phyloP scores from a whole-genome alignment of 2,797 vertebrate genomes.

The Pogonophryne albipinna region DNA sequence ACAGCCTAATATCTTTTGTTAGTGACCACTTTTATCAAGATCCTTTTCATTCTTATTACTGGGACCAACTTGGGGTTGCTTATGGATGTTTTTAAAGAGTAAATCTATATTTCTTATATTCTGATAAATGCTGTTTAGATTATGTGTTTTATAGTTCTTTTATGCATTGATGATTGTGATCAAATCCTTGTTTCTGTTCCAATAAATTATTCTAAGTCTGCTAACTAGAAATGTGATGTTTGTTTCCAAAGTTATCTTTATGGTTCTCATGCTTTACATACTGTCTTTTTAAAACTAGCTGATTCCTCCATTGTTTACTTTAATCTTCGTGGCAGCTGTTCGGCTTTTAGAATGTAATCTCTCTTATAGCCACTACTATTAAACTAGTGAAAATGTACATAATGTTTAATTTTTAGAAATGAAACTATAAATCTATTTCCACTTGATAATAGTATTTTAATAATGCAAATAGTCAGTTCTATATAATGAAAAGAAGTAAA shows the following conservation, averaged over 20 bases:
- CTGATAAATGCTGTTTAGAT: slow-evolving; percentile 77
- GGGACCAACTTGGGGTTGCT: slow-evolving; percentile 83
- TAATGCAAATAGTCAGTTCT: not conserved
- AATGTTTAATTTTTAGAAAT: not conserved
- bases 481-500: not conserved
- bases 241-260: slow-evolving; percentile 10
- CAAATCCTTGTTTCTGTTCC: slow-evolving; percentile 78
- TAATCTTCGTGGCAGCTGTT: not conserved
- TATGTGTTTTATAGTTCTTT: slow-evolving; percentile 71
- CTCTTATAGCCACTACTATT: not conserved
- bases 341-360: not conserved
- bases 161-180: slow-evolving; percentile 77
- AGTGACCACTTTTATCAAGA: slow-evolving; percentile 81
- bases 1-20: slow-evolving; percentile 60
- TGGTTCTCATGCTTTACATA: not conserved
- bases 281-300: not conserved
- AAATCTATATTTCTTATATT: slow-evolving; percentile 83
- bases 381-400: not conserved
- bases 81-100: slow-evolving; percentile 80
- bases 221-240: slow-evolving; percentile 42
- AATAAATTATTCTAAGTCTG: slow-evolving; percentile 83
- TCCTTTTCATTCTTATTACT: slow-evolving; percentile 72
- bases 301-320: not conserved
- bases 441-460: not conserved
- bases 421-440: not conserved